Percentiles rank a stretch among this genome's conserved stretches.
These are phyloP conservation scores for Olivierus martensii DNA, from an alignment of 1,140 invertebrate species.

Conservation along the genomic window DNA sequence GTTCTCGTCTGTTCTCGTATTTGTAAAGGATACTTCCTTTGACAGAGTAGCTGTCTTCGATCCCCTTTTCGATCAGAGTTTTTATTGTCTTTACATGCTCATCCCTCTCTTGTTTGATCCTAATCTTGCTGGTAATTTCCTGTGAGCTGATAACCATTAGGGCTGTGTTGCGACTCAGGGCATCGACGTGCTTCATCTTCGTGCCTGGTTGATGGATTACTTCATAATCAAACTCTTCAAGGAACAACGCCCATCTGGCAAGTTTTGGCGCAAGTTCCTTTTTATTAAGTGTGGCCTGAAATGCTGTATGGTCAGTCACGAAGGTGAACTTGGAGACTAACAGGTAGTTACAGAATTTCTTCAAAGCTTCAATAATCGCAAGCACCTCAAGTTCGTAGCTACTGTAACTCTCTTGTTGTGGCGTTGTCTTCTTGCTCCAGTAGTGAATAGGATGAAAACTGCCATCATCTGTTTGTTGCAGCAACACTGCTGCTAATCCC, in stretches of 20 bases:
- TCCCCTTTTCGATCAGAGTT: not conserved
- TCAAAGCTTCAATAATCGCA: not conserved
- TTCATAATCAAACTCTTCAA: conserved; percentile 8
- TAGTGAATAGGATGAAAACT: not conserved
- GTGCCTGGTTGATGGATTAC: conserved; percentile 4
- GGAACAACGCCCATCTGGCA: conserved; percentile 3
- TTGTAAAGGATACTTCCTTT: not conserved
- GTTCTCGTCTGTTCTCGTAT: not conserved
- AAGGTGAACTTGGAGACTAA: conserved; percentile 1
- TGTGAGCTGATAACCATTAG: not conserved
- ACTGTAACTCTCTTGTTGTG: not conserved
- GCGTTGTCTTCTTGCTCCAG: not conserved
- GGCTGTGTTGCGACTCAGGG: conserved; percentile 1
- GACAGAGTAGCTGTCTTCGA: not conserved
- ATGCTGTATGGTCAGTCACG: conserved; percentile 5
- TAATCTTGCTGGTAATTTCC: not conserved
- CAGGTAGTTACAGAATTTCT: conserved; percentile 6
- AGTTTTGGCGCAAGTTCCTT: not conserved
- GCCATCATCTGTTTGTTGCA: conserved; percentile 27
- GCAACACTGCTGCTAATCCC: conserved; percentile 35
- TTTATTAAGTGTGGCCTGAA: conserved; percentile 5
- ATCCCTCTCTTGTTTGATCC: not conserved
- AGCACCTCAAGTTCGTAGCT: conserved; percentile 2
- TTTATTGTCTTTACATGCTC: not conserved
- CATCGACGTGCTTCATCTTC: conserved; percentile 8